Conservation (phyloP, 2,888 invertebrate species). For the Mythimna pallens region DNA sequence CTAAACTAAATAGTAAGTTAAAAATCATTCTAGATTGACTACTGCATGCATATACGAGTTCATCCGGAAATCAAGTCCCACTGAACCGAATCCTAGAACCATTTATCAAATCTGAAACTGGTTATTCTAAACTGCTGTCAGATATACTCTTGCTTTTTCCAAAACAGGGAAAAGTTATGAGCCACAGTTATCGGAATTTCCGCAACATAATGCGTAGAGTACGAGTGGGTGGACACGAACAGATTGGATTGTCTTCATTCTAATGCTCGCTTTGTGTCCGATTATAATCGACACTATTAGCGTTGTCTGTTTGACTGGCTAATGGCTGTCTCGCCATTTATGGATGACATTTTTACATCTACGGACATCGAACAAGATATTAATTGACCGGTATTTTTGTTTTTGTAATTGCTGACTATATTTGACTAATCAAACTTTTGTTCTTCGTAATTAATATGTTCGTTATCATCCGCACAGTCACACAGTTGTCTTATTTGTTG, state of each 20-base stretch:
- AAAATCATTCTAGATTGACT: not conserved
- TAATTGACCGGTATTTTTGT: slow-evolving; percentile 45
- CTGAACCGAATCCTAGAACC: slow-evolving; percentile 1
- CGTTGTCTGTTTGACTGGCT: slow-evolving; percentile 40
- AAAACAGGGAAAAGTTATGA: slow-evolving; percentile 42
- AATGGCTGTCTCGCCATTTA: slow-evolving; percentile 59
- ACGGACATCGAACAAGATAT: slow-evolving; percentile 31
- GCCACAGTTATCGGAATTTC: slow-evolving; percentile 26
- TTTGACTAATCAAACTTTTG: slow-evolving; percentile 41
- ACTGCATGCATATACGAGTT: not conserved
- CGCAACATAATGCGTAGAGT: slow-evolving; percentile 30
- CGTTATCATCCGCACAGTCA: not conserved
- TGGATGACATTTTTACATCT: slow-evolving; percentile 56
- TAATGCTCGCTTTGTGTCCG: slow-evolving; percentile 56
- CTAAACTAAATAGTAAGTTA: not conserved
- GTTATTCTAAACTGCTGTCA: slow-evolving; percentile 7
- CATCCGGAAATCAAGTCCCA: not conserved
- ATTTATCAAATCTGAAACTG: slow-evolving; percentile 11
- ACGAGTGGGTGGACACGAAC: slow-evolving; percentile 58
- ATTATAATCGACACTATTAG: slow-evolving; percentile 63
- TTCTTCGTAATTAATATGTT: slow-evolving; percentile 20
- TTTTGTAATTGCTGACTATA: slow-evolving; percentile 39
- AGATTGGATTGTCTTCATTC: slow-evolving; percentile 57
- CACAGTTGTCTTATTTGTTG: not conserved
- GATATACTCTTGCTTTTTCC: slow-evolving; percentile 30